Evolutionary conservation across 2,888 invertebrate species (phyloP), one percentile per base, ranked within the genome.

Genomic region (Caenorhabditis wallacei): DNA sequence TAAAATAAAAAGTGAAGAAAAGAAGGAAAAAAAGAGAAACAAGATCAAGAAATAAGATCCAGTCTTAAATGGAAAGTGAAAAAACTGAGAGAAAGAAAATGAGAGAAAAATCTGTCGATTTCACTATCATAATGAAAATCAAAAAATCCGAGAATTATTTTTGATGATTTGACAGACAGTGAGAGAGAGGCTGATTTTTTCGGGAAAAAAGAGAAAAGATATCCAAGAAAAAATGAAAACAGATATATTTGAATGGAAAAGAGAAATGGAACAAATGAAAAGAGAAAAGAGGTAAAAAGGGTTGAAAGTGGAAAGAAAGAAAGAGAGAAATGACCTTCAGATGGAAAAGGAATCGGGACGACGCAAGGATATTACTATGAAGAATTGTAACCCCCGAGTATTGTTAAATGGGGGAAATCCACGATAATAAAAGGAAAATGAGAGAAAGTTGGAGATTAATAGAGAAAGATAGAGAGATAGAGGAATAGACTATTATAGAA

Each of bases 51-150:
- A 11, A 53, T 16, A 13, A 37, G 37, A 71, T 46, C 57, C 59
- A 71, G 71, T 71, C 59, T 48, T 26, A 56, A 48, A 56, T 18
- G 20, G 54, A 61, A 53, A 72, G 48, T 43, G n/a, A 35, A 57
- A 68, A 30, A 56, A 48, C 46, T 48, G n/a, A 43, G 43, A 26
- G 54, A 54, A 13, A 30, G 30, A 30, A 8, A 30, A 8, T 5
- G 30, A 30, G 30, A 30, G 30, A 30, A 53, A 66, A 48, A 35
- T 57, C n/a, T 35, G 51, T 57, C 43, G 46, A 64, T 74, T 74
- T 74, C 72, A 74, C 72, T 74, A 74, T 74, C 70, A 69, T 8
- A 40, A 56, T 56, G 48, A 57, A 70, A 70, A 70, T 70, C 70
- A 56, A 70, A 70, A 70, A 69, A 70, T 48, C 35, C 24, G 51